These are phyloP conservation scores for Erythrolamprus reginae DNA, from an alignment of 2,113 vertebrate species.

Conservation along the genomic window DNA sequence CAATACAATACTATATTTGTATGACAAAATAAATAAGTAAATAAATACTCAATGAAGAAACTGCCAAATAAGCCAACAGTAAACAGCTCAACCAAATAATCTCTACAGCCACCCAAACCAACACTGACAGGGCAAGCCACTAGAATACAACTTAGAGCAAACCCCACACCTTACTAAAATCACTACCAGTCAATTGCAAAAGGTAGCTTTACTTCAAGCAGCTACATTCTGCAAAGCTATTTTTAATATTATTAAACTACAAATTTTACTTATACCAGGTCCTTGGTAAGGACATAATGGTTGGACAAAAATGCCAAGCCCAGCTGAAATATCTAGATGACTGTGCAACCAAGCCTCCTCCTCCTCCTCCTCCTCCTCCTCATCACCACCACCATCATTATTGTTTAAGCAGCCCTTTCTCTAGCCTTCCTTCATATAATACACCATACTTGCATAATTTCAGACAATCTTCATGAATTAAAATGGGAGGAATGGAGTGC, in stretches of 20 bases:
- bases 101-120: too few species aligned
- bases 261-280: not conserved
- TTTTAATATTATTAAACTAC: not conserved
- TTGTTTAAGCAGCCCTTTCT: not conserved
- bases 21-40: too few species aligned
- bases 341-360: not conserved
- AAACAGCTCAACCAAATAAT: too few species aligned
- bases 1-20: too few species aligned
- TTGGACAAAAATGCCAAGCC: not conserved
- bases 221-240: not conserved
- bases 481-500: not conserved
- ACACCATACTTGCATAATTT: not conserved
- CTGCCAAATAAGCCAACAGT: too few species aligned
- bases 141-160: too few species aligned
- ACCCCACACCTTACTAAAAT: not conserved
- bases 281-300: not conserved
- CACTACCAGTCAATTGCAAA: not conserved
- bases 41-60: too few species aligned
- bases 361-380: too few species aligned
- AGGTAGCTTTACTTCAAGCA: not conserved
- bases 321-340: not conserved
- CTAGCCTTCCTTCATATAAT: not conserved
- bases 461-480: not conserved
- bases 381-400: not conserved
- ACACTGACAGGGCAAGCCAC: too few species aligned